These are phyloP conservation scores for Neomicropteryx cornuta DNA, from an alignment of 1,140 invertebrate genomes.

Conservation along the genomic window DNA sequence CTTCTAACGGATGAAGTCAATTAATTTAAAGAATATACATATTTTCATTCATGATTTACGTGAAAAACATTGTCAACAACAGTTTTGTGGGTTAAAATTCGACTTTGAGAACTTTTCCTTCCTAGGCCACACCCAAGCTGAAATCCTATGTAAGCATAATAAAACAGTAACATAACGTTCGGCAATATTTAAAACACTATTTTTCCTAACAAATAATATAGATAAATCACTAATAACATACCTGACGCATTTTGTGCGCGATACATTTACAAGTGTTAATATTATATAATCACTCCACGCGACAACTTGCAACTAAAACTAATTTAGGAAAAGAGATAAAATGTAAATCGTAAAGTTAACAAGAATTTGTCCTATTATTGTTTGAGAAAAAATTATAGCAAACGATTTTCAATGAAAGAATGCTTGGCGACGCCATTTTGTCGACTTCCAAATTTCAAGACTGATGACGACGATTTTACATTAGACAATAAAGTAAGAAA, in stretches of 20 bases:
- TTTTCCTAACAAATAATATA: conserved; percentile 26
- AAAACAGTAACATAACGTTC: no score
- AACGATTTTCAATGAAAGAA: conserved; percentile 37
- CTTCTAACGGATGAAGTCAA: no score
- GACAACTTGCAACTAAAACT: conserved; percentile 17
- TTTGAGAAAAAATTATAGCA: conserved; percentile 32
- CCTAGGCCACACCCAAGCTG: conserved; percentile 32
- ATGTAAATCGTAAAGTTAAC: no score
- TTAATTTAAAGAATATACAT: conserved; percentile 42
- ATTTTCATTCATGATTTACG: conserved; percentile 45
- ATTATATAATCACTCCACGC: conserved; percentile 8
- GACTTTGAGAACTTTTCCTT: no score
- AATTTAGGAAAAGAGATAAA: conserved; percentile 23
- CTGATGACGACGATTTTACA: conserved; percentile 32
- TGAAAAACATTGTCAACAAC: conserved; percentile 50
- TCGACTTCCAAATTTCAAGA: conserved; percentile 31
- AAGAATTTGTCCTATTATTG: no score
- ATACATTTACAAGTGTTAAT: conserved; percentile 6
- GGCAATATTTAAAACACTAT: conserved; percentile 16
- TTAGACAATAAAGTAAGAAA: neutral
- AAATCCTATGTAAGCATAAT: neutral
- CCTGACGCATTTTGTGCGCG: conserved; percentile 34
- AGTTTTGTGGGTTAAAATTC: conserved; percentile 35
- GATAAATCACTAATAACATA: conserved; percentile 31
- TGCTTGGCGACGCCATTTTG: conserved; percentile 43